These are phyloP conservation scores for Thaumetopoea pityocampa DNA, from an alignment of 1,140 invertebrate species.

Conservation along the genomic window DNA sequence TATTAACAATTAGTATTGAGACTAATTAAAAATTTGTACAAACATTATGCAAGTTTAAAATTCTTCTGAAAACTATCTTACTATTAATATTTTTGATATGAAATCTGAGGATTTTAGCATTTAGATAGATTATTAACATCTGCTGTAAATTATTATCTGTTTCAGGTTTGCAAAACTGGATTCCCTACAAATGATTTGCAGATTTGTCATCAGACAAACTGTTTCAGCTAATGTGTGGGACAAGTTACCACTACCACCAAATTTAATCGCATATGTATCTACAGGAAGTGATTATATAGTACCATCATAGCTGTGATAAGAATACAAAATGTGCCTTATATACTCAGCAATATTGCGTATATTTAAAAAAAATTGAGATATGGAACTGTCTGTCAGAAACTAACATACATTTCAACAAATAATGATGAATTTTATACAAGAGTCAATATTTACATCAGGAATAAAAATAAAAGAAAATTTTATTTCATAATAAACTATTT, in stretches of 20 bases:
- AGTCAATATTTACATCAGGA: constrained; percentile 13
- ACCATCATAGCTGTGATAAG: constrained; percentile 33
- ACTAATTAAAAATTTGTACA: too few species aligned
- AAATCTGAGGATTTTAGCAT: too few species aligned
- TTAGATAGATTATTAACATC: too few species aligned
- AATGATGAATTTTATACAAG: constrained; percentile 10
- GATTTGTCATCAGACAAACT: constrained; percentile 68
- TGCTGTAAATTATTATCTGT: constrained; percentile 18
- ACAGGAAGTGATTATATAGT: constrained; percentile 67
- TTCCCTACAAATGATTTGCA: constrained; percentile 68
- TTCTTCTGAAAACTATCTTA: too few species aligned
- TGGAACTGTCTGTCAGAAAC: too few species aligned
- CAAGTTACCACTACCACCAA: constrained; percentile 58
- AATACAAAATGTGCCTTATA: constrained; percentile 28
- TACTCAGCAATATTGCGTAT: constrained; percentile 38
- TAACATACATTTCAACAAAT: too few species aligned
- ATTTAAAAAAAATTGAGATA: constrained; percentile 34
- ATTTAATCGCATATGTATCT: constrained; percentile 61
- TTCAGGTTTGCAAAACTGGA: constrained; percentile 68
- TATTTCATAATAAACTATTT: constrained; percentile 8
- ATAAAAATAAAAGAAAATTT: not conserved
- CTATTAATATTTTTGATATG: too few species aligned
- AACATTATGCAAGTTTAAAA: too few species aligned
- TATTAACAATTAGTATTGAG: too few species aligned
- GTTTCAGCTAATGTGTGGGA: constrained; percentile 51